These are phyloP conservation scores for Probosciger aterrimus DNA, from an alignment of 2,113 vertebrate species.

Conservation along the genomic window DNA sequence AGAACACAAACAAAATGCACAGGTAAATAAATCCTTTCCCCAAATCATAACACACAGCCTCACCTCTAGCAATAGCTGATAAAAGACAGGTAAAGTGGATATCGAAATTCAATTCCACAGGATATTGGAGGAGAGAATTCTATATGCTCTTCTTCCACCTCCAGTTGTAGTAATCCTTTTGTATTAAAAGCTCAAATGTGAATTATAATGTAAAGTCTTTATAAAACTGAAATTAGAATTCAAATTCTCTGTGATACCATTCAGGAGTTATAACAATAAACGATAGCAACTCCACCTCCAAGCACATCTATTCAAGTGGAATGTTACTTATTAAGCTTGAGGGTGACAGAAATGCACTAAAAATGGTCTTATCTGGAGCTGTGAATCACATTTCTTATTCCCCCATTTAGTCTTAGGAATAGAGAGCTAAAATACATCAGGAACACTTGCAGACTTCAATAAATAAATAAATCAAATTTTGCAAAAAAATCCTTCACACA, in stretches of 20 bases:
- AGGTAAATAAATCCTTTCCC: not conserved
- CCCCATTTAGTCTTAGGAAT: not conserved
- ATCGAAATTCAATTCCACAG: not conserved
- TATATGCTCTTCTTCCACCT: not conserved
- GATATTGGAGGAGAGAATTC: not conserved
- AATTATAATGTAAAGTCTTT: not conserved
- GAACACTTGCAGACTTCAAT: not conserved
- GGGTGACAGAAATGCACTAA: not conserved
- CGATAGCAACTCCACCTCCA: not conserved
- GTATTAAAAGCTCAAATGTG: not conserved
- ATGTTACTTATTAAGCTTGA: not conserved
- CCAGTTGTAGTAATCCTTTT: not conserved
- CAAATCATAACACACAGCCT: not conserved
- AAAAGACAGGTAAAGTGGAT: not conserved
- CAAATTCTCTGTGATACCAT: not conserved
- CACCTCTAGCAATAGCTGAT: not conserved
- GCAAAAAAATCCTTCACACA: not conserved
- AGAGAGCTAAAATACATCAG: not conserved
- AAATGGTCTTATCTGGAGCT: not conserved
- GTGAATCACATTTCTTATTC: not conserved
- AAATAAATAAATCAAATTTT: not conserved
- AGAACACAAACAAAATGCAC: not conserved
- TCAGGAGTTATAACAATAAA: not conserved
- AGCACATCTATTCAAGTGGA: not conserved
- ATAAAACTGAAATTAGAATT: slow-evolving; percentile 9